Base-by-base conservation (phyloP, 2,113 vertebrate genomes). In the Dicerorhinus sumatrensis region DNA sequence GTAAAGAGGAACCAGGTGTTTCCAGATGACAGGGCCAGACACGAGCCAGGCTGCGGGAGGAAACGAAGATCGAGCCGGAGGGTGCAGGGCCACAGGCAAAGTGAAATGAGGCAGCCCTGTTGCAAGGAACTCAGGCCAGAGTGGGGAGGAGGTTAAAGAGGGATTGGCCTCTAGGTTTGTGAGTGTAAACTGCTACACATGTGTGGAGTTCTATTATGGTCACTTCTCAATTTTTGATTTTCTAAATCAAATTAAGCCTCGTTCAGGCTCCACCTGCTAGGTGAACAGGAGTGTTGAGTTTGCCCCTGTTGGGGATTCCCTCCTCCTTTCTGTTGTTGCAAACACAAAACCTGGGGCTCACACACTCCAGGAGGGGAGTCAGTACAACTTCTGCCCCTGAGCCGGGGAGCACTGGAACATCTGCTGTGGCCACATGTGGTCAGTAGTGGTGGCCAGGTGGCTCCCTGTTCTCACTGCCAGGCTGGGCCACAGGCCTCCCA, bases 201-300 rank as follows among this genome's bases (percentile, higher is more conserved):
- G 33, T 96, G 80, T 87, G n/a, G n/a, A 65, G 86, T 91, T 93
- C 73, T 90, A 62, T 60, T 8, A 18, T 25, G 48, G 76, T 27
- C 54, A 42, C 46, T 42, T 75, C 69, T 90, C 48, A 54, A 12
- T n/a, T 75, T 90, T 81, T 90, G 2, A 62, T 90, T 90, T 89
- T 60, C 75, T 69, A 67, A 96, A 77, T 94, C 80, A 83, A 75
- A 94, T 91, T 62, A 60, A 91, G 88, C 31, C 67, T 54, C 76
- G 70, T 62, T 58, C 23, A 70, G 23, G 31, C 33, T 67, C 67
- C 39, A 42, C 62, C 75, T 62, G 7, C 51, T 27, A 23, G 86
- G 33, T 62, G 46, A 86, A 39, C 33, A 67, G 75, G 62, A 75
- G 58, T 86, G 39, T 1, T 51, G 31, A 8, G 8, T 83, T 82